Evolutionary conservation across 2,888 invertebrate genomes (phyloP), one percentile per base, ranked within the genome.

Genomic region (Coecobrya sp.): DNA sequence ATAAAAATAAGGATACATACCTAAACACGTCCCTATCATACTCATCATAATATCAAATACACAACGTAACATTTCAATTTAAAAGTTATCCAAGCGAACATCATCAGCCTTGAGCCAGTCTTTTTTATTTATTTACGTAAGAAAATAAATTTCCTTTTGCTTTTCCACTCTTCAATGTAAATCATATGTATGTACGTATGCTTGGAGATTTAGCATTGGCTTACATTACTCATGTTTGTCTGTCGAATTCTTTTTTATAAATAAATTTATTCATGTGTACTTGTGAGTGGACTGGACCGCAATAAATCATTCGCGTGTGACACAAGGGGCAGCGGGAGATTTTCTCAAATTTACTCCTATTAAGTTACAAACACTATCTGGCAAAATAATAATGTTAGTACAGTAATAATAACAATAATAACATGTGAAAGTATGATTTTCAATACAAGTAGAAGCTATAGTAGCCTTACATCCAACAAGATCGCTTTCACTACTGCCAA

Each of bases 271-370:
- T 62, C 22, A 36, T 62, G 62, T 27, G 30, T 27, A 68, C 30
- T 68, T 10, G 27, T 68, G 65, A 3, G 76, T n/a, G 5, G 79
- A 79, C 55, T 81, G 27, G 62, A 65, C 68, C 25, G 25, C 49
- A 73, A 86, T 86, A 86, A 86, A 86, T 86, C 86, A 86, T 86
- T 86, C 59, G 16, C 13, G 19, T 36, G 62, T 19, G 76, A 62
- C 49, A 42, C 0, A 73, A 27, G 27, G 42, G 62, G 30, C 87
- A 59, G 82, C 82, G 76, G 65, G 86, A 82, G 84, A 68, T 59
- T 22, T 79, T 55, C 79, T 30, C 65, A 30, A 27, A 68, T 16
- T 25, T 68, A 25, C 13, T 68, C 2, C 30, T 68, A 68, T 68
- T 30, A 68, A 68, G 65, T 30, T 30, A 30, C 30, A 68, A 27